These are phyloP conservation scores for Drosophila kikkawai DNA, from an alignment of 1,140 invertebrate genomes.

Conservation along the genomic window DNA sequence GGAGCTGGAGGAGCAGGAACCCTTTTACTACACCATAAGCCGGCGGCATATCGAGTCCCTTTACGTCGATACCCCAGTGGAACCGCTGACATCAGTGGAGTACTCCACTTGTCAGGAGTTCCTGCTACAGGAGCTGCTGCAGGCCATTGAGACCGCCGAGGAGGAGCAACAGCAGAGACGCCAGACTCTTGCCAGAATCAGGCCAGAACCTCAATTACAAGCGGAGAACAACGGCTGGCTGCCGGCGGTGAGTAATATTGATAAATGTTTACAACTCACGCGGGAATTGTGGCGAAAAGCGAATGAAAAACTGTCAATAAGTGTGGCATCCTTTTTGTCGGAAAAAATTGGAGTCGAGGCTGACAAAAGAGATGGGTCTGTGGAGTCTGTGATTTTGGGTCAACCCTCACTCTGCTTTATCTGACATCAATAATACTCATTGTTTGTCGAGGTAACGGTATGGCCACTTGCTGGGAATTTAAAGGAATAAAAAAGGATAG, in stretches of 20 bases:
- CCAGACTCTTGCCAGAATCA: conserved; percentile 25
- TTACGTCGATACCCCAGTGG: conserved; percentile 64
- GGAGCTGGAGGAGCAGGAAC: conserved; percentile 12
- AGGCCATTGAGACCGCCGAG: conserved; percentile 27
- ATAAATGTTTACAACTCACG: conserved; percentile 45
- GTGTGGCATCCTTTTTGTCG: background rate
- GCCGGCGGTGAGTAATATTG: conserved; percentile 46
- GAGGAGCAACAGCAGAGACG: background rate
- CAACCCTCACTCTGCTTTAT: conserved; percentile 17
- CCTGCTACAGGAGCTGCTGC: conserved; percentile 60
- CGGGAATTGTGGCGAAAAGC: conserved; percentile 11
- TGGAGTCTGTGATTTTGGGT: conserved; percentile 33
- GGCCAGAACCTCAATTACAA: conserved; percentile 39
- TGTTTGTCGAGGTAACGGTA: conserved; percentile 6
- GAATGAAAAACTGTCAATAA: conserved; percentile 36
- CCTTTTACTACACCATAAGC: conserved; percentile 74
- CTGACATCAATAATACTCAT: conserved; percentile 21
- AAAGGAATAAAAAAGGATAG: background rate
- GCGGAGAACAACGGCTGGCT: conserved; percentile 46
- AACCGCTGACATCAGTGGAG: conserved; percentile 38
- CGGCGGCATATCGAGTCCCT: conserved; percentile 60
- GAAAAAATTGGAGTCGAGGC: conserved; percentile 7
- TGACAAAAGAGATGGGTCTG: conserved; percentile 5
- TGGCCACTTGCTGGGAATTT: background rate
- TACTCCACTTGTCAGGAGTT: conserved; percentile 74